Percentiles rank a stretch among this genome's conserved stretches.
Conservation (phyloP, 2,797 vertebrate species). For the Oreortyx pictus region DNA sequence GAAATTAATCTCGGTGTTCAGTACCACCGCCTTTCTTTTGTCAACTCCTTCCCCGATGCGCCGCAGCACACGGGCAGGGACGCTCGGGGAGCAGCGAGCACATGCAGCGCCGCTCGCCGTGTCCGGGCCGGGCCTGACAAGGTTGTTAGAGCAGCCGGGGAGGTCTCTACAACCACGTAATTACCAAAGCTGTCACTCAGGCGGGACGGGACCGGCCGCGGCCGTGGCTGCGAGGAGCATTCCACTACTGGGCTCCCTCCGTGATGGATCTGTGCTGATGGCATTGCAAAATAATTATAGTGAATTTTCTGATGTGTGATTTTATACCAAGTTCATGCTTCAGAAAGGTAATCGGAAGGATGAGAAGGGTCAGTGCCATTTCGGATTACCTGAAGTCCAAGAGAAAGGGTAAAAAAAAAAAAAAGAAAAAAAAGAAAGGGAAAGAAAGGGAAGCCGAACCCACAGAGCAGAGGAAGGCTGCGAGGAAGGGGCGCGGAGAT, state of each 20-base stretch:
- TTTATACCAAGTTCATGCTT: slow-evolving; percentile 92
- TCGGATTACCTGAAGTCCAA: slow-evolving; percentile 92
- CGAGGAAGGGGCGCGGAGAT: slow-evolving; percentile 52
- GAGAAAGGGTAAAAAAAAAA: slow-evolving; percentile 81
- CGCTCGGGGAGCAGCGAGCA: slow-evolving; percentile 87
- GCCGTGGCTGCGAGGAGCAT: slow-evolving; percentile 87
- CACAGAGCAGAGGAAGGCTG: slow-evolving; percentile 42
- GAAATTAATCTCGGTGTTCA: slow-evolving; percentile 51
- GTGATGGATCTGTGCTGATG: slow-evolving; percentile 98
- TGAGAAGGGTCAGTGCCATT: slow-evolving; percentile 95
- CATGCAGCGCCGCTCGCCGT: slow-evolving; percentile 92
- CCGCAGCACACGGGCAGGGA: slow-evolving; percentile 83
- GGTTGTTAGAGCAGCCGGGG: slow-evolving; percentile 94
- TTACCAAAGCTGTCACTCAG: slow-evolving; percentile 99
- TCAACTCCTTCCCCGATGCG: slow-evolving; percentile 73
- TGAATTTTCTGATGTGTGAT: slow-evolving; percentile 95
- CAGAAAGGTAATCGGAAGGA: slow-evolving; percentile 93
- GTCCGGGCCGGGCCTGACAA: slow-evolving; percentile 94
- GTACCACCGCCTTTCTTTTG: slow-evolving; percentile 73
- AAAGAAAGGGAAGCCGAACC: slow-evolving; percentile 11
- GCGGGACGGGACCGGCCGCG: slow-evolving; percentile 84
- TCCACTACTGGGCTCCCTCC: slow-evolving; percentile 86
- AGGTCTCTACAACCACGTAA: slow-evolving; percentile 97
- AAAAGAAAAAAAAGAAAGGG: not conserved
- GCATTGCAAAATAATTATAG: slow-evolving; percentile 96